phyloP scores from a whole-genome alignment of 2,113 vertebrate genomes.

The Sebastes schlegelii region DNA sequence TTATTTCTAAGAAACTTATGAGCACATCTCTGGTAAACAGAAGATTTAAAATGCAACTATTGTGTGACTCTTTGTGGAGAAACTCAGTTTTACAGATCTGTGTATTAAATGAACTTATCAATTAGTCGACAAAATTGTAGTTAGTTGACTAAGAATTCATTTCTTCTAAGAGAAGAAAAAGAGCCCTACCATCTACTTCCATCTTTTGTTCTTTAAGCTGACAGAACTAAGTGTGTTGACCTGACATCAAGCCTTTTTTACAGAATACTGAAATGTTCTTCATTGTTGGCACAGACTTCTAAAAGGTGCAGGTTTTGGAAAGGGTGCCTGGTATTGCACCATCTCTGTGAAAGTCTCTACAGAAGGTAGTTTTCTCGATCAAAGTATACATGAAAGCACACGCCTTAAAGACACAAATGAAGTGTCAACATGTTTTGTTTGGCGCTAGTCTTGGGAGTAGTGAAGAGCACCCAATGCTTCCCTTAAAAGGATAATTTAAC shows the following conservation, averaged over 20 bases:
- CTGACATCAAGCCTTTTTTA: neutral
- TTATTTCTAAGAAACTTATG: too few species aligned
- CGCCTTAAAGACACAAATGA: conserved; percentile 13
- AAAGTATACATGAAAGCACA: conserved; percentile 29
- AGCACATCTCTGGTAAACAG: too few species aligned
- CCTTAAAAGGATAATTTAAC: conserved; percentile 31
- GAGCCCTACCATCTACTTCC: neutral
- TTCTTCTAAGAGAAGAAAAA: too few species aligned
- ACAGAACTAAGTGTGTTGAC: conserved; percentile 14
- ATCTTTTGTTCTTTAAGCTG: neutral
- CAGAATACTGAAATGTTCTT: conserved; percentile 18
- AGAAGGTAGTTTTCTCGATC: conserved; percentile 1
- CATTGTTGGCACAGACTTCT: conserved; percentile 14
- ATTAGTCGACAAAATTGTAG: too few species aligned
- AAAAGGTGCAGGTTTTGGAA: conserved; percentile 23
- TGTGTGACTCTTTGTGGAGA: too few species aligned
- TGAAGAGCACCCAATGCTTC: conserved; percentile 11
- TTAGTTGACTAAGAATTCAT: too few species aligned
- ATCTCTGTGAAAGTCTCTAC: conserved; percentile 16
- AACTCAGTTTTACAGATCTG: too few species aligned
- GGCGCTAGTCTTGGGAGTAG: neutral
- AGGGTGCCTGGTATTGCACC: neutral
- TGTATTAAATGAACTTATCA: too few species aligned
- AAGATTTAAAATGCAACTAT: too few species aligned
- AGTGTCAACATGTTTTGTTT: conserved; percentile 10